Evolutionary conservation across 2,888 invertebrate genomes (phyloP), one percentile per base, ranked within the genome.

Genomic region (Julus scandinavius): DNA sequence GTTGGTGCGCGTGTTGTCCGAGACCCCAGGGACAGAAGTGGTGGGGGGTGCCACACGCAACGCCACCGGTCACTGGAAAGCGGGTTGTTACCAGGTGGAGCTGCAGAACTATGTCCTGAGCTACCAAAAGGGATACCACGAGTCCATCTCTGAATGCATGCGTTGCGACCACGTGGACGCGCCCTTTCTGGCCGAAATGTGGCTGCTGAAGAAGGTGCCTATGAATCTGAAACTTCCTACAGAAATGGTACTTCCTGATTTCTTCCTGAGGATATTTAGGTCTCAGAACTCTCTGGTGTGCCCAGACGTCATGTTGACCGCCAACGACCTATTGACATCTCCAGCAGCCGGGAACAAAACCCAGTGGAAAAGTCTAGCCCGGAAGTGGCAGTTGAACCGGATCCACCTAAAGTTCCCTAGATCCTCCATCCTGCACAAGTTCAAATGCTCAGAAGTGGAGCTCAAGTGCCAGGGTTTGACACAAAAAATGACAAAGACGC

Each of bases 221-320:
- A 90, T 92, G 38, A 89, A 89, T 54, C 89, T 90, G 29, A 86
- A 84, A 7, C 2, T 88, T 91, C 5, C 86, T 7, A 88, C 86
- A 1, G 87, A 89, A 29, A 90, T 90, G 1, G 80, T 91, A 5
- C 91, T 91, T 88, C 90, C 91, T 63, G 91, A 91, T 85, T 91
- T 91, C 90, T 92, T 92, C 89, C 89, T 92, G 45, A 89, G 89
- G 29, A 45, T 91, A n/a, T 90, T 89, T n/a, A 45, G 89, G 11
- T 41, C 90, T 15, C 50, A 88, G 1, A 90, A 91, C 54, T 89
- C 89, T 6, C 88, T 91, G 54, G 90, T 90, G 20, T 92, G 92
- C 89, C 92, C 92, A 0, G 92, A 92, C 89, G 90, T 91, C 2
- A 91, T 92, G 91, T 92, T 91, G 89, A 90, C 91, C 89, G 89